A percentile compares a stretch with the other conserved stretches of the same genome.
phyloP scores from a whole-genome alignment of 2,113 vertebrate species.

The Formicarius rufipectus region DNA sequence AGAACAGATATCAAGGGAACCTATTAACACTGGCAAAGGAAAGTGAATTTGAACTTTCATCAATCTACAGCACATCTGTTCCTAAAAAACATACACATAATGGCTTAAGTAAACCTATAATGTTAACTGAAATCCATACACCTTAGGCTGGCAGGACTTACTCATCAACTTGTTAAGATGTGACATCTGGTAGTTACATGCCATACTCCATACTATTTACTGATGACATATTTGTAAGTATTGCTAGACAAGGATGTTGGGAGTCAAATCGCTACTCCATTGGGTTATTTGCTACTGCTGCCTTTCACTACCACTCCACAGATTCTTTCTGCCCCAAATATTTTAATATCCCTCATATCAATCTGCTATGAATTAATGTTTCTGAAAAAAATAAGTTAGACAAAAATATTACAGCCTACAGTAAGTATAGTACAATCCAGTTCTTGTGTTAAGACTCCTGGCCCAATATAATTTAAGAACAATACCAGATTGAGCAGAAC shows the following conservation, averaged over 20 bases:
- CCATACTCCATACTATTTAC: background rate
- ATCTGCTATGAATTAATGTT: background rate
- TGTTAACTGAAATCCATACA: background rate
- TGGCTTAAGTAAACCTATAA: background rate
- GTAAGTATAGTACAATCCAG: background rate
- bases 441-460: constrained; percentile 11
- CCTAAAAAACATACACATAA: background rate
- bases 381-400: constrained; percentile 32
- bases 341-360: background rate
- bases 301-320: background rate
- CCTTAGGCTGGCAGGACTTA: background rate
- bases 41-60: background rate
- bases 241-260: background rate
- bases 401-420: constrained; percentile 1
- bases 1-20: background rate
- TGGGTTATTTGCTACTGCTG: background rate
- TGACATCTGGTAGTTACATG: background rate
- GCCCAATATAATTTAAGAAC: background rate
- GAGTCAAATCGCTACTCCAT: background rate
- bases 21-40: background rate
- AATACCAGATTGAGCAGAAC: background rate
- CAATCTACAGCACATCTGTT: background rate
- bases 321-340: background rate
- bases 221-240: background rate
- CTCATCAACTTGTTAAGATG: background rate